phyloP scores from a whole-genome alignment of 2,888 invertebrate genomes.

The Agrochola lota region DNA sequence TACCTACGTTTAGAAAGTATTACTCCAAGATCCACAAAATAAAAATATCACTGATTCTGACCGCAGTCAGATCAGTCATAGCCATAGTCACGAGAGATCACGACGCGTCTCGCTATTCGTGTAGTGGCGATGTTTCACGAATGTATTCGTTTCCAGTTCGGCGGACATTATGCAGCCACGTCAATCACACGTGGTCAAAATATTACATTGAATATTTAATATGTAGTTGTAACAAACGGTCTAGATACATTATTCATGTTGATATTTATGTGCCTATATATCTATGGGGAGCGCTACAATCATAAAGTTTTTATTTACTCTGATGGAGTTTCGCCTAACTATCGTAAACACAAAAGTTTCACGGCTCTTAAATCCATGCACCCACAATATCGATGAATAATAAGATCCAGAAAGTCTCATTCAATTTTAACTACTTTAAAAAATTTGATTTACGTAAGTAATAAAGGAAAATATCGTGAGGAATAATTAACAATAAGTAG shows the following conservation, averaged over 20 bases:
- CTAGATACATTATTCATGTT: slow-evolving; percentile 27
- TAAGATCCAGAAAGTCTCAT: not conserved
- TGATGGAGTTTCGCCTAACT: slow-evolving; percentile 10
- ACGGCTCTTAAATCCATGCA: slow-evolving; percentile 12
- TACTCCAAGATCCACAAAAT: not conserved
- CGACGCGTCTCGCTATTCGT: not conserved
- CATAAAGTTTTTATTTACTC: slow-evolving; percentile 34
- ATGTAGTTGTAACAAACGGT: slow-evolving; percentile 9
- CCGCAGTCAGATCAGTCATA: too few species aligned
- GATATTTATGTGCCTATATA: slow-evolving; percentile 10
- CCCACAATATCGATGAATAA: slow-evolving; percentile 21
- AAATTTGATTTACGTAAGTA: too few species aligned
- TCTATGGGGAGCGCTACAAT: not conserved
- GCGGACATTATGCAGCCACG: slow-evolving; percentile 32
- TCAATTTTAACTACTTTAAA: not conserved
- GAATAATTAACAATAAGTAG: not conserved
- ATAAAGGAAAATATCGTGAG: not conserved
- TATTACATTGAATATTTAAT: slow-evolving; percentile 46
- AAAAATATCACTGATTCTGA: not conserved
- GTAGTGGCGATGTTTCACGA: slow-evolving; percentile 33
- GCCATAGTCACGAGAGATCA: not conserved
- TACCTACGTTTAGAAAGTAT: not conserved
- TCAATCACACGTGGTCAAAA: slow-evolving; percentile 48
- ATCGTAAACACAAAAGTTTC: slow-evolving; percentile 30
- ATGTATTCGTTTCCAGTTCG: slow-evolving; percentile 50